phyloP scores from a whole-genome alignment of 1,140 invertebrate species.

The Oppia nitens region DNA sequence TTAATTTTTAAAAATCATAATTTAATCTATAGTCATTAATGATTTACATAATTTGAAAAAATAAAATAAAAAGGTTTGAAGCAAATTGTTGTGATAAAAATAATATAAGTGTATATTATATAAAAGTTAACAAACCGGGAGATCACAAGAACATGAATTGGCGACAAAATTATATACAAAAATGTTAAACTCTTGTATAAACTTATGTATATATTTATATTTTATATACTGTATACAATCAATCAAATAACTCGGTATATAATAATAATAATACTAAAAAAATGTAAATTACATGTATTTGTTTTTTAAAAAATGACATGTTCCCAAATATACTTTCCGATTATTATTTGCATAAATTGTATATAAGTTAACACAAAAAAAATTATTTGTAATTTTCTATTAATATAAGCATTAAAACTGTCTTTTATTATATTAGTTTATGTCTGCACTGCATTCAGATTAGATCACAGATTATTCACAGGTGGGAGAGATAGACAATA shows the following conservation, averaged over 20 bases:
- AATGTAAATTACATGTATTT: not conserved
- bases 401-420: too few species aligned
- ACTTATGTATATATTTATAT: too few species aligned
- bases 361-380: too few species aligned
- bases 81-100: not conserved
- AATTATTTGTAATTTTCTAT: too few species aligned
- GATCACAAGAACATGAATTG: not conserved
- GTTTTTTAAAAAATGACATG: too few species aligned
- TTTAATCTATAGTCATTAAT: too few species aligned
- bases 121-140: not conserved
- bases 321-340: too few species aligned
- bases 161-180: not conserved
- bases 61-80: too few species aligned
- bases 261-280: not conserved
- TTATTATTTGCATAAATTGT: too few species aligned
- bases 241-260: not conserved
- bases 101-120: not conserved
- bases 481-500: not conserved
- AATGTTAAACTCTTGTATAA: not conserved
- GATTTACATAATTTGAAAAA: not conserved
- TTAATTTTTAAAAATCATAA: too few species aligned
- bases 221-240: not conserved
- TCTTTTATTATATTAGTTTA: too few species aligned
- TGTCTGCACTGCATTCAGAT: not conserved
- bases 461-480: not conserved